These are phyloP conservation scores for Agonum fuliginosum DNA, from an alignment of 2,888 invertebrate species.

Conservation along the genomic window DNA sequence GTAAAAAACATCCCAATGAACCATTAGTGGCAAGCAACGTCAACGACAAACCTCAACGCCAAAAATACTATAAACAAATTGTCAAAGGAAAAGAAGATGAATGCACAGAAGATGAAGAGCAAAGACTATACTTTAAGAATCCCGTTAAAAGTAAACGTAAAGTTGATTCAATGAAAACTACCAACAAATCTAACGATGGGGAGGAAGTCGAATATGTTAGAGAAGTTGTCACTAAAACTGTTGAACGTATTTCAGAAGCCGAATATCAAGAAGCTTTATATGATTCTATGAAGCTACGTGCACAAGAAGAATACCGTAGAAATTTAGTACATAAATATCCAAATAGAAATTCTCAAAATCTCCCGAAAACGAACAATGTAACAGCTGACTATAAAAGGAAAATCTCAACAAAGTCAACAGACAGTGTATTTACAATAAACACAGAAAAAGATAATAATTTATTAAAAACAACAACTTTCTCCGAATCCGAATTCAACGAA, in stretches of 20 bases:
- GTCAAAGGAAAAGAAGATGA: slow-evolving; percentile 6
- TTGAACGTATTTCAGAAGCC: not conserved
- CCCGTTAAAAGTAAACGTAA: slow-evolving; percentile 1
- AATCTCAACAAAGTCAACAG: not conserved
- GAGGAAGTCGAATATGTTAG: slow-evolving; percentile 8
- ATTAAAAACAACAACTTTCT: not conserved
- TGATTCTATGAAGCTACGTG: too few species aligned
- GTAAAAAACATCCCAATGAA: not conserved
- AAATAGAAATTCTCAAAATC: not conserved
- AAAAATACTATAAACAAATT: slow-evolving; percentile 7
- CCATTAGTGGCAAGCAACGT: not conserved
- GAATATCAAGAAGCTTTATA: not conserved
- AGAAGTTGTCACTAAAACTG: slow-evolving; percentile 22
- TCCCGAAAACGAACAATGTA: not conserved
- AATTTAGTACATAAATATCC: too few species aligned
- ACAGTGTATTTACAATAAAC: not conserved
- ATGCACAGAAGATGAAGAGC: slow-evolving; percentile 18
- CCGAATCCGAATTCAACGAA: too few species aligned
- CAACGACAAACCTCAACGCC: not conserved
- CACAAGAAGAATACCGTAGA: too few species aligned
- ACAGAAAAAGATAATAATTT: not conserved
- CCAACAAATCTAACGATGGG: too few species aligned
- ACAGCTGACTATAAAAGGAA: not conserved
- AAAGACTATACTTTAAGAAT: slow-evolving; percentile 18
- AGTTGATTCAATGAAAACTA: too few species aligned